Conservation (phyloP, 2,888 invertebrate genomes). For the Parnassius smintheus region DNA sequence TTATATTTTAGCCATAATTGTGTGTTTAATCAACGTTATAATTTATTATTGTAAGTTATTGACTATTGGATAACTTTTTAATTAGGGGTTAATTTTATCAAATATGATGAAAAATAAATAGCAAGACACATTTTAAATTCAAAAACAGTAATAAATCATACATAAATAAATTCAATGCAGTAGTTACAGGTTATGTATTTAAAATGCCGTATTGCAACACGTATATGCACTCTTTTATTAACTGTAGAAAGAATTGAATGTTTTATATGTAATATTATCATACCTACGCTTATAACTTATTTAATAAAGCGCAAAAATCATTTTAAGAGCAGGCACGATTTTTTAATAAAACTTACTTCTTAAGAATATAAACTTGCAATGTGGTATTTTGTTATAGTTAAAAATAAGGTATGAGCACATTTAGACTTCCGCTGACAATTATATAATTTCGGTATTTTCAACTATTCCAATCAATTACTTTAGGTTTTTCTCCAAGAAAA, state of each 20-base stretch:
- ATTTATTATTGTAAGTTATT: not conserved
- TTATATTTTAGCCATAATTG: slow-evolving; percentile 1
- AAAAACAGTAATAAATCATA: not conserved
- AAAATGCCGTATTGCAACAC: not conserved
- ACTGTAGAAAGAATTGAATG: too few relatives aligned
- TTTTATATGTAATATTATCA: too few relatives aligned
- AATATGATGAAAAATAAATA: not conserved
- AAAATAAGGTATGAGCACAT: slow-evolving; percentile 18
- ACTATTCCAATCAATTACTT: too few relatives aligned
- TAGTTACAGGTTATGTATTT: not conserved
- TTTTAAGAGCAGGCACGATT: too few relatives aligned
- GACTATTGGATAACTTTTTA: not conserved
- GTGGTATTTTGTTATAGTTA: not conserved
- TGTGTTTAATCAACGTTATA: not conserved
- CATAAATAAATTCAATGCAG: not conserved
- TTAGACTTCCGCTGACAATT: too few relatives aligned
- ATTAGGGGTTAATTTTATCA: not conserved
- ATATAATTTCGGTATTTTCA: too few relatives aligned
- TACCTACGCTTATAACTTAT: too few relatives aligned
- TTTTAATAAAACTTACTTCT: too few relatives aligned
- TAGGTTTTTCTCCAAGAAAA: too few relatives aligned
- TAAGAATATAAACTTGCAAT: not conserved
- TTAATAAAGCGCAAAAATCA: too few relatives aligned
- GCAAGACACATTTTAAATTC: not conserved
- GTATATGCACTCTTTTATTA: not conserved